phyloP scores from a whole-genome alignment of 2,797 vertebrate species.

The Taeniopygia guttata region DNA sequence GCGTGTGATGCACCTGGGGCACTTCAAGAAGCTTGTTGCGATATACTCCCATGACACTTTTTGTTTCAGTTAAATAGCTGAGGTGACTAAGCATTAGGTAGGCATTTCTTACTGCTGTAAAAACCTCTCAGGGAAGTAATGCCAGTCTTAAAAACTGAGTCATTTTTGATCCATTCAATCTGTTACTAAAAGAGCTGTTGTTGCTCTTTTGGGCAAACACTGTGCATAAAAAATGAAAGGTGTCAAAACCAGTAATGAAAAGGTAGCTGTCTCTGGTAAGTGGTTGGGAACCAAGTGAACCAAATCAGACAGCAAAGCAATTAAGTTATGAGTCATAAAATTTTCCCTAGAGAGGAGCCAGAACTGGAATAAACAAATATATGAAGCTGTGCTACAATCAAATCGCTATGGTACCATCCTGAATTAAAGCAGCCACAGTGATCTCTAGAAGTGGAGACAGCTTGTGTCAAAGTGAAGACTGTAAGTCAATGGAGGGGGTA shows the following conservation, averaged over 20 bases:
- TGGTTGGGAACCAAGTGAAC: neutral
- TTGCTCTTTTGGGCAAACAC: neutral
- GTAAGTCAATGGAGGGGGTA: neutral
- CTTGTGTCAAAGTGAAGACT: neutral
- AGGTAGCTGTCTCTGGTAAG: neutral
- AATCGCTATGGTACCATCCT: neutral
- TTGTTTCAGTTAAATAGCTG: neutral
- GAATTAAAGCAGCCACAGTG: neutral
- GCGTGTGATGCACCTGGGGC: neutral
- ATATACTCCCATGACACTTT: neutral
- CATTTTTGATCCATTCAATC: neutral
- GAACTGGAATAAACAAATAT: neutral
- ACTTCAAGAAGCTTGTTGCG: neutral
- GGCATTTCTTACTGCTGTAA: neutral
- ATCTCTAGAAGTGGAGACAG: neutral
- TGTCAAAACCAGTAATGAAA: neutral
- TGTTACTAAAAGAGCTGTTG: neutral
- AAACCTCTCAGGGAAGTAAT: neutral
- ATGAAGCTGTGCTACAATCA: neutral
- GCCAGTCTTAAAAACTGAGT: neutral
- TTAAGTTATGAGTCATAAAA: conserved; percentile 9
- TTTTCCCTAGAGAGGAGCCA: neutral
- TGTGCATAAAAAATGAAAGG: neutral
- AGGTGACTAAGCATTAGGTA: neutral
- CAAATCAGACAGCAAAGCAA: neutral